Conservation (phyloP, 2,113 vertebrate species). For the Lasiurus borealis region DNA sequence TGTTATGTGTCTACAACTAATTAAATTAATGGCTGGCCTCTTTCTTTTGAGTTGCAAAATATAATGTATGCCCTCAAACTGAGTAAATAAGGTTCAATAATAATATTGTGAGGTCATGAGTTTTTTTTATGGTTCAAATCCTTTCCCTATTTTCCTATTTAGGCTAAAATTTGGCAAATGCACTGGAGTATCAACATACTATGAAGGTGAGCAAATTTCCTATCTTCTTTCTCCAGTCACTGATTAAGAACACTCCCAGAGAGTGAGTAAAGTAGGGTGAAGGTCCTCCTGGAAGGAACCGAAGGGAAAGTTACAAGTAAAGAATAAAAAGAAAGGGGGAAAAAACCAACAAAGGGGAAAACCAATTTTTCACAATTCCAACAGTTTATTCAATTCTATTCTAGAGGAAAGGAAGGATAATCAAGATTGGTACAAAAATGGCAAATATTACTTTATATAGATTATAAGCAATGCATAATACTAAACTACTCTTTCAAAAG, state of each 20-base stretch:
- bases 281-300: not conserved
- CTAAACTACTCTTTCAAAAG: not conserved
- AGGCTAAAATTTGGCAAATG: slow-evolving; percentile 27
- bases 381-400: slow-evolving; percentile 29
- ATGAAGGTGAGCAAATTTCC: slow-evolving; percentile 38
- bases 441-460: slow-evolving; percentile 1
- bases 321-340: slow-evolving; percentile 21
- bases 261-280: not conserved
- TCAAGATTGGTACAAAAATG: not conserved
- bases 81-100: not conserved
- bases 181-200: slow-evolving; percentile 36
- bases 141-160: slow-evolving; percentile 23
- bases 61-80: not conserved
- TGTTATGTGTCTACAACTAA: not conserved
- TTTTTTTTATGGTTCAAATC: slow-evolving; percentile 4
- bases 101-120: not conserved
- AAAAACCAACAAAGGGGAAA: not conserved
- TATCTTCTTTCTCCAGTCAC: slow-evolving; percentile 1
- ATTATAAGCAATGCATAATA: not conserved
- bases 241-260: slow-evolving; percentile 18
- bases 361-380: not conserved
- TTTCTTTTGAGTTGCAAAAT: slow-evolving; percentile 4
- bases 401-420: not conserved
- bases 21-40: not conserved
- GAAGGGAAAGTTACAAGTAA: slow-evolving; percentile 7